Conservation (phyloP, 2,888 invertebrate genomes). For the Julus scanicus region DNA sequence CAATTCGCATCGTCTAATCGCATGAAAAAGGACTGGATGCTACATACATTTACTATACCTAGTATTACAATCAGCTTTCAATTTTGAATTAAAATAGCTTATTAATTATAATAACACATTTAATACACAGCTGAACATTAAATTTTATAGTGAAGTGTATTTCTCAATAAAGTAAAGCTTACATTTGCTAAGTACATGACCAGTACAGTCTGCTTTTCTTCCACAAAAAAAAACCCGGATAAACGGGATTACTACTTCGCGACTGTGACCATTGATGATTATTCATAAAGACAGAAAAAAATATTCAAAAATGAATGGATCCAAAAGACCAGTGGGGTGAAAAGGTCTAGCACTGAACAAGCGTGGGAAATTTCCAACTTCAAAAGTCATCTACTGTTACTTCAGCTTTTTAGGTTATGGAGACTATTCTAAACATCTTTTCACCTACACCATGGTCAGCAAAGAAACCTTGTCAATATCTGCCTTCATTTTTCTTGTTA, state of each 20-base stretch:
- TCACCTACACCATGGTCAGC: background rate
- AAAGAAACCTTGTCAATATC: background rate
- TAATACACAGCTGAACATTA: too few relatives aligned
- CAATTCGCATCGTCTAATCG: too few relatives aligned
- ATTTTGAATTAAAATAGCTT: too few relatives aligned
- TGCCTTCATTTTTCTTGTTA: too few relatives aligned
- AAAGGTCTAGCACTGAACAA: background rate
- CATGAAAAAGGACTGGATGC: too few relatives aligned
- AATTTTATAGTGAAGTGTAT: too few relatives aligned
- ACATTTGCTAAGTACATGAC: too few relatives aligned
- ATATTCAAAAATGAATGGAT: background rate
- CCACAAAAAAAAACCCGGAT: background rate
- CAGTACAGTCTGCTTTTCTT: too few relatives aligned
- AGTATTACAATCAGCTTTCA: too few relatives aligned
- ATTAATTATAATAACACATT: too few relatives aligned
- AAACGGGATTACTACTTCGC: background rate
- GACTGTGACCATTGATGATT: background rate
- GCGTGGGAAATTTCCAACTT: background rate
- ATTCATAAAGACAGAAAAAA: background rate
- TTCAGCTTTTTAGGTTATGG: background rate
- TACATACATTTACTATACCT: too few relatives aligned
- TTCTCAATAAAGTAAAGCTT: too few relatives aligned
- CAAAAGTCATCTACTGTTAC: background rate
- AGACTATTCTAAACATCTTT: background rate
- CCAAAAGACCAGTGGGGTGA: background rate